Base-by-base conservation (phyloP, 2,113 vertebrate genomes). In the Sinocyclocheilus grahami region DNA sequence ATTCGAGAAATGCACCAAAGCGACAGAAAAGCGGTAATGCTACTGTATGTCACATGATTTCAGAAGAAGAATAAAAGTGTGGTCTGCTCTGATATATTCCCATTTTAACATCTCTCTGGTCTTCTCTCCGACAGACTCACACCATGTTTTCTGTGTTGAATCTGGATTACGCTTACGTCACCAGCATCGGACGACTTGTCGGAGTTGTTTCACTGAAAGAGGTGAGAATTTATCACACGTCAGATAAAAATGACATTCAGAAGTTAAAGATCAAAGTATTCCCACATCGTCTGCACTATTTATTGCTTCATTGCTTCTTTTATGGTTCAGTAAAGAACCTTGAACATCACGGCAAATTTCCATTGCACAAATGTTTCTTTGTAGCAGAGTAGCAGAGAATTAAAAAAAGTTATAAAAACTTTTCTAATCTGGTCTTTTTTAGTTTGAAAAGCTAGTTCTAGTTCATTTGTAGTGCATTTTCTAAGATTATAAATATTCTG, bases 151-250 rank as follows among this genome's bases (percentile, higher is more conserved):
- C 72, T 5, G 46, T 85, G 63, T 16, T 87, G 88, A 27, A 53
- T 85, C 69, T 89, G 78, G 74, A 87, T 8, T 51, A 72, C 1
- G 83, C 74, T 2, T 89, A 82, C 13, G 65, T 87, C 72, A 89
- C 88, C 78, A 83, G 65, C 1, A 24, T 51, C n/a, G 88, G 88
- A 6, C 81, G 33, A 46, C 83, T 89, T 0, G 12, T 78, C 9
- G 88, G 88, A 11, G 78, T 83, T 0, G 85, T 89, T 80, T 82
- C 88, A 12, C 33, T 12, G 42, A 33, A n/a, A 33, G 88, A 89
- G 83, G 86, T 89, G 51, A 77, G 85, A 10, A 6, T 9, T 77
- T 24, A 75, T 14, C 24, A 71, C 30, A 2, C 2, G 13, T 7
- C 5, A 16, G 14, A 33, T 12, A 69, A 22, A 42, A 48, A 33